Conservation (phyloP, 2,888 invertebrate genomes). For the Trichacis sp. region DNA sequence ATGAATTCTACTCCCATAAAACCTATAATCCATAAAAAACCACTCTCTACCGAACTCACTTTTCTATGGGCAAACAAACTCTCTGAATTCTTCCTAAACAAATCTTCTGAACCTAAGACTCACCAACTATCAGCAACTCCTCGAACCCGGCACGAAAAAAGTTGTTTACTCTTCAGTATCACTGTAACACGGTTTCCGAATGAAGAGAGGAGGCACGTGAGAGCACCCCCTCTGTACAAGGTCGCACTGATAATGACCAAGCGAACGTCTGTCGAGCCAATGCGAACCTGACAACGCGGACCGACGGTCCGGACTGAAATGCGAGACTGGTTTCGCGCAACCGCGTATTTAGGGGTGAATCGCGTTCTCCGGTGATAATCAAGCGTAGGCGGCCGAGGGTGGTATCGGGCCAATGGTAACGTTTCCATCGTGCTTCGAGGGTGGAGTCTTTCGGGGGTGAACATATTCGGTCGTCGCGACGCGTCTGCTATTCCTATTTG, state of each 20-base stretch:
- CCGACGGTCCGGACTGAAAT: conserved; percentile 64
- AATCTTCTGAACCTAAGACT: too few relatives aligned
- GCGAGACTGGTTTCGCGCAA: conserved; percentile 58
- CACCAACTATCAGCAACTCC: too few relatives aligned
- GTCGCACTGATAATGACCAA: conserved; percentile 13
- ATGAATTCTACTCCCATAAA: too few relatives aligned
- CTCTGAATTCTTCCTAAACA: too few relatives aligned
- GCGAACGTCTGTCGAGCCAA: conserved; percentile 16
- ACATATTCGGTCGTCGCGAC: conserved; percentile 67
- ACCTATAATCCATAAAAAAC: too few relatives aligned
- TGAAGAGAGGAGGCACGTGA: conserved; percentile 3
- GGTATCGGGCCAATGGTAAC: conserved; percentile 61
- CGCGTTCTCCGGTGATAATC: conserved; percentile 54
- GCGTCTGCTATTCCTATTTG: conserved; percentile 65
- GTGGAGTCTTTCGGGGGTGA: conserved; percentile 63
- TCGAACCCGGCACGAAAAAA: conserved; percentile 12
- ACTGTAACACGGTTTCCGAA: conserved; percentile 24
- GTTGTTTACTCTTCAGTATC: conserved; percentile 17
- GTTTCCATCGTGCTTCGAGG: conserved; percentile 55
- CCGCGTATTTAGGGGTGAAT: conserved; percentile 64
- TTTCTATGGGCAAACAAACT: too few relatives aligned
- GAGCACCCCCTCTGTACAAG: conserved; percentile 10
- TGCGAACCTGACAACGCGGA: conserved; percentile 38
- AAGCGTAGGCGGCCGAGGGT: conserved; percentile 66
- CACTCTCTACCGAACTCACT: too few relatives aligned